Conservation (phyloP, 2,113 vertebrate species). For the Nipponia nippon region DNA sequence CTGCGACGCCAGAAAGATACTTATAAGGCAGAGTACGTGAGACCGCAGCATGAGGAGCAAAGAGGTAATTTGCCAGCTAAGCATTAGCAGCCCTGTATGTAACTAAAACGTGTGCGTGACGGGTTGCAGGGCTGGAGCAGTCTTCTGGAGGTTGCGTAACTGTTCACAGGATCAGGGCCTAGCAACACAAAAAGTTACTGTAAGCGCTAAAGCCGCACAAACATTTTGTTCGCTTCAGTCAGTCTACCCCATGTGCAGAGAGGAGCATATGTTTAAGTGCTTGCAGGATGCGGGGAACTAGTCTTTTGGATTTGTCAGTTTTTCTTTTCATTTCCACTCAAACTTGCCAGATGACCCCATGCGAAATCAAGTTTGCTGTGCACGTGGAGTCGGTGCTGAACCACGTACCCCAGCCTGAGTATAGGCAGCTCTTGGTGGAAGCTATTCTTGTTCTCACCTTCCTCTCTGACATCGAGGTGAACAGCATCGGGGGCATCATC, state of each 20-base stretch:
- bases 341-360: constrained; percentile 86
- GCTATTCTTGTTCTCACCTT: constrained; percentile 89
- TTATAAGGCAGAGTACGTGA: not conserved
- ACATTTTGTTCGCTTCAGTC: not conserved
- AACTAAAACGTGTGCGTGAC: not conserved
- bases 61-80: not conserved
- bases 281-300: not conserved
- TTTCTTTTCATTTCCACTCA: not conserved
- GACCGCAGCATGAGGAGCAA: not conserved
- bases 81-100: not conserved
- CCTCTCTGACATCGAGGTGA: constrained; percentile 87
- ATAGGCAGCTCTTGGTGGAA: constrained; percentile 95
- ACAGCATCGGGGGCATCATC: constrained; percentile 88
- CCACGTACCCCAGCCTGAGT: constrained; percentile 94
- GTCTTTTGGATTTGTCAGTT: not conserved
- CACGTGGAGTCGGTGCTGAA: constrained; percentile 96
- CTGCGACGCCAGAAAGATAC: not conserved
- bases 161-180: not conserved
- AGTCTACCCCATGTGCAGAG: not conserved
- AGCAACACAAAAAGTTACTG: not conserved
- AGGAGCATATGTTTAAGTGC: not conserved
- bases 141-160: not conserved
- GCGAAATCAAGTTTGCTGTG: constrained; percentile 97
- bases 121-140: not conserved
- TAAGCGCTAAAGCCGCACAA: not conserved